Conservation (phyloP, 2,888 invertebrate species). For the Drosophila conformis region DNA sequence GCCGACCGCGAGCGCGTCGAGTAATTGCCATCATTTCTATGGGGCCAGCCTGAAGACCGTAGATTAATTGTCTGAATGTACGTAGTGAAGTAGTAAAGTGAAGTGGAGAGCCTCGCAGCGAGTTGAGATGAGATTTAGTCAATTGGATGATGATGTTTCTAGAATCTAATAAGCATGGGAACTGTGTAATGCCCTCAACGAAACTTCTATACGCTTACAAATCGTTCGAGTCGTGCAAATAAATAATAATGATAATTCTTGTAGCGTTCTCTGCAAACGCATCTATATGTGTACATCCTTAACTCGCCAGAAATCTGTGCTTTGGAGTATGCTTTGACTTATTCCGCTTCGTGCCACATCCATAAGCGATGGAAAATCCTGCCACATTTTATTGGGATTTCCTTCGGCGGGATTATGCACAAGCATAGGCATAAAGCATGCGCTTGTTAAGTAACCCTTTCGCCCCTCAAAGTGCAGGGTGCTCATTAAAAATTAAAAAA, state of each 20-base stretch:
- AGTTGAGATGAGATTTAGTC: constrained; percentile 20
- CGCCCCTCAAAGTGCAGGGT: neutral
- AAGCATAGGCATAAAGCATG: neutral
- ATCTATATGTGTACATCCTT: neutral
- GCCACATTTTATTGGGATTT: neutral
- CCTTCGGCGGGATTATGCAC: neutral
- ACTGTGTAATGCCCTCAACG: constrained; percentile 1
- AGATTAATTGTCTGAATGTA: constrained; percentile 65
- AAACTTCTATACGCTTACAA: constrained; percentile 25
- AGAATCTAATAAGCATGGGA: constrained; percentile 19
- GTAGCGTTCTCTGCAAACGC: neutral
- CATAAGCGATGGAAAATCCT: neutral
- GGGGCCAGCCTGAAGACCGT: constrained; percentile 52
- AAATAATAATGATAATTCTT: no score
- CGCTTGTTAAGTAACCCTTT: neutral
- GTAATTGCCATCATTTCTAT: constrained; percentile 75
- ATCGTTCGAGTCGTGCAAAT: neutral
- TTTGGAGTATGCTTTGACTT: neutral
- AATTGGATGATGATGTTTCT: constrained; percentile 39
- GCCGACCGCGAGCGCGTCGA: constrained; percentile 64
- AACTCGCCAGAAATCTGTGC: neutral
- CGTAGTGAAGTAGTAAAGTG: constrained; percentile 17
- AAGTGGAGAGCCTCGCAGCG: constrained; percentile 24
- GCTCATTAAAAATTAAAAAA: constrained; percentile 3
- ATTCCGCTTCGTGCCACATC: neutral